Evolutionary conservation across 2,888 invertebrate genomes (phyloP).

Genomic region (Junonia oenone): DNA sequence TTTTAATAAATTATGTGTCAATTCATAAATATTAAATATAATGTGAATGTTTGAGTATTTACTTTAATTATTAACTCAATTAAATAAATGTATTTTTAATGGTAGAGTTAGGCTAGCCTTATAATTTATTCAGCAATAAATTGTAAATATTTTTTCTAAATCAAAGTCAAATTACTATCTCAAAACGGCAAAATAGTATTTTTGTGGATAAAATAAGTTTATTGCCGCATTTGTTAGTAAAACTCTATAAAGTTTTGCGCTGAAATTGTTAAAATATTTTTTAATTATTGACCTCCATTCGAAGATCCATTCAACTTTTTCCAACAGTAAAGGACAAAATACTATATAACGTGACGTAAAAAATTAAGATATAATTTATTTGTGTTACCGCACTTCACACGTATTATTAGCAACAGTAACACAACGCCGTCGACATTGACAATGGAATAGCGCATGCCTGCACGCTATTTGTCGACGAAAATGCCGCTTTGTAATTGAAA

Average conservation of each 20-base stretch:
- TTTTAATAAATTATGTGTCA: not conserved
- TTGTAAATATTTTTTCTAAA: too few relatives aligned
- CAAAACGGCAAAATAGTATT: too few relatives aligned
- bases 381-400: not conserved
- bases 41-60: too few relatives aligned
- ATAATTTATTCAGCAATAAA: not conserved
- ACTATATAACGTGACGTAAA: not conserved
- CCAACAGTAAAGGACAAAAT: not conserved
- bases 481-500: constrained; percentile 58
- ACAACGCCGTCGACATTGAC: constrained; percentile 49
- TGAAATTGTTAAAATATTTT: not conserved
- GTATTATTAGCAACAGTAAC: not conserved
- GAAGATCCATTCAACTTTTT: not conserved
- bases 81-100: too few relatives aligned
- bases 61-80: too few relatives aligned
- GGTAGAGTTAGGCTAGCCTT: not conserved
- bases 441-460: constrained; percentile 59
- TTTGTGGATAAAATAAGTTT: too few relatives aligned
- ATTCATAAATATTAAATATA: too few relatives aligned
- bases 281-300: not conserved
- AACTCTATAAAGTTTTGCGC: too few relatives aligned
- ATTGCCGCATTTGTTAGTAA: too few relatives aligned
- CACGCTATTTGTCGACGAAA: constrained; percentile 53
- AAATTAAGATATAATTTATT: not conserved
- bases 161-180: too few relatives aligned